Conservation (phyloP, 2,888 invertebrate species). For the Melieria crassipennis region DNA sequence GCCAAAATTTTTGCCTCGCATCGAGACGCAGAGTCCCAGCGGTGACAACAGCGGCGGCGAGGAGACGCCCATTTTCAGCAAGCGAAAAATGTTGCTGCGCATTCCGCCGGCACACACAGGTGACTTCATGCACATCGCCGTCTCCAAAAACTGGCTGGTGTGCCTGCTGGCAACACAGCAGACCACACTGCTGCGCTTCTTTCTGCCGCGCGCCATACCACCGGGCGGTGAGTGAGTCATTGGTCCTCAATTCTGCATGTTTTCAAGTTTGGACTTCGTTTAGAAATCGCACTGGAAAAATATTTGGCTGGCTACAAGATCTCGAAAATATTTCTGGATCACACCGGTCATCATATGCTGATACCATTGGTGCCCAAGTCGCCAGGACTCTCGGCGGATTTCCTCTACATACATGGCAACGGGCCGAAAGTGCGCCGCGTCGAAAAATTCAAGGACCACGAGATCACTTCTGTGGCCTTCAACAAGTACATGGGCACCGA, state of each 20-base stretch:
- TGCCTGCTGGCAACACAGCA: conserved; percentile 83
- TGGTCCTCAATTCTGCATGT: background rate
- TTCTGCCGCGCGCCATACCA: conserved; percentile 80
- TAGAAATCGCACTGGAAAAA: conserved; percentile 62
- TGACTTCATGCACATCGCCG: conserved; percentile 81
- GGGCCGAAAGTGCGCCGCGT: conserved; percentile 77
- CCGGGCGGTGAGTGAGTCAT: conserved; percentile 74
- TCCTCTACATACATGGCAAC: conserved; percentile 82
- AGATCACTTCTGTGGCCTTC: conserved; percentile 93
- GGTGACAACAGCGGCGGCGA: conserved; percentile 63
- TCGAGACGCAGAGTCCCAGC: conserved; percentile 40
- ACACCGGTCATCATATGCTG: conserved; percentile 85
- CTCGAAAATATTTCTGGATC: conserved; percentile 72
- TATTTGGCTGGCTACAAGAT: conserved; percentile 60
- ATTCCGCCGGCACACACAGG: conserved; percentile 71
- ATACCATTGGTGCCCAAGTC: conserved; percentile 73
- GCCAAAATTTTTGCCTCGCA: conserved; percentile 53
- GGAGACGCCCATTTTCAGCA: conserved; percentile 87
- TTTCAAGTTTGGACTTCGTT: background rate
- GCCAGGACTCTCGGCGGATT: conserved; percentile 71
- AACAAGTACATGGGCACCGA: conserved; percentile 78
- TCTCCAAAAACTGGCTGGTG: conserved; percentile 83
- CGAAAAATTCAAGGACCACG: conserved; percentile 70
- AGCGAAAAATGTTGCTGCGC: conserved; percentile 82
- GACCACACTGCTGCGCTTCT: conserved; percentile 77